Evolutionary conservation across 1,140 invertebrate species (phyloP).

Genomic region (Bombus soroeensis): DNA sequence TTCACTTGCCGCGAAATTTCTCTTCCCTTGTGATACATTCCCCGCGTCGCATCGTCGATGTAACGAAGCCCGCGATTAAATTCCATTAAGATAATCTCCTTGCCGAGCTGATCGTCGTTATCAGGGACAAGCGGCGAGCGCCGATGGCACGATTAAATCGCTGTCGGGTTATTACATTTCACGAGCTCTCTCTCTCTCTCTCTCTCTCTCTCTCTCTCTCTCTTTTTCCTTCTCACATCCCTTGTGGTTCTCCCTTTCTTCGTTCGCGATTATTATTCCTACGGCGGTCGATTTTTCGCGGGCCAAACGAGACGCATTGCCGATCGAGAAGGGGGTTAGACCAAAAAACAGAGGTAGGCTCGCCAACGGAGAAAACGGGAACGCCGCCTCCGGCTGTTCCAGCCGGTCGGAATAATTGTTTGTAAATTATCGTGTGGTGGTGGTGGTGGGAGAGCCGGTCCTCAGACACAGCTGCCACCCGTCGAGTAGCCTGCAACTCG

Average conservation of each 20-base stretch:
- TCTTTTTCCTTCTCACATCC: not conserved
- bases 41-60: conserved; percentile 31
- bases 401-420: conserved; percentile 48
- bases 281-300: conserved; percentile 13
- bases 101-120: conserved; percentile 50
- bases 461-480: conserved; percentile 46
- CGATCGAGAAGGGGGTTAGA: not conserved
- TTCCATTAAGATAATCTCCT: conserved; percentile 62
- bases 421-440: conserved; percentile 53
- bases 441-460: conserved; percentile 20
- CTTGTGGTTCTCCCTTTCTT: not conserved
- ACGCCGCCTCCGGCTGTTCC: conserved; percentile 15
- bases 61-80: conserved; percentile 60
- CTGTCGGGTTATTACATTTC: conserved; percentile 56
- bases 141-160: conserved; percentile 56
- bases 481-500: conserved; percentile 31
- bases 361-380: conserved; percentile 20
- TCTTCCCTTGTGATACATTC: conserved; percentile 11
- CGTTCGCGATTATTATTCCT: conserved; percentile 35
- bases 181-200: not conserved
- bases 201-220: not conserved
- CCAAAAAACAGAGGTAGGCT: conserved; percentile 35
- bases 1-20: not conserved
- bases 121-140: conserved; percentile 42
- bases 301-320: not conserved